Evolutionary conservation across 2,113 vertebrate species (phyloP).

Genomic region (Anguilla japonica): DNA sequence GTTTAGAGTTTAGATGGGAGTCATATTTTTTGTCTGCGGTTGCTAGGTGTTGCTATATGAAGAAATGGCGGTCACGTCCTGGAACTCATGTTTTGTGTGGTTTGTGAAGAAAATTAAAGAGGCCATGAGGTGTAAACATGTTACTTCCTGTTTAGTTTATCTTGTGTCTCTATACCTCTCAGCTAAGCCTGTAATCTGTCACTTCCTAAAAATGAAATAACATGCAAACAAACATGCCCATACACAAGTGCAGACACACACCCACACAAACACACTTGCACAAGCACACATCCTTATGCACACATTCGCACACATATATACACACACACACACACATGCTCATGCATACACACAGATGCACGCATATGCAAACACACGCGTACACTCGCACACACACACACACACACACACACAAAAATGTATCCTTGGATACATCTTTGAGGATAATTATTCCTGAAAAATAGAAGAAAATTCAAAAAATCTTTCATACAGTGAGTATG

Average conservation of each 20-base stretch:
- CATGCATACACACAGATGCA: constrained; percentile 13
- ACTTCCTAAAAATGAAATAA: too few species aligned
- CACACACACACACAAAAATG: neutral
- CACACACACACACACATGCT: neutral
- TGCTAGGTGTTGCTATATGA: neutral
- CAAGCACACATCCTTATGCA: constrained; percentile 37
- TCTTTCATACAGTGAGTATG: neutral
- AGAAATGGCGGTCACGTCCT: neutral
- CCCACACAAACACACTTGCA: neutral
- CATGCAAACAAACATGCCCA: neutral
- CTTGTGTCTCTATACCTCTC: neutral
- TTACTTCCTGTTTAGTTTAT: neutral
- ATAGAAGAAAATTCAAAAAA: neutral
- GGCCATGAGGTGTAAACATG: neutral
- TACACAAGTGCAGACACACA: constrained; percentile 40
- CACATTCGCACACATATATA: constrained; percentile 6
- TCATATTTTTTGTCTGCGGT: neutral
- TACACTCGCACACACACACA: neutral
- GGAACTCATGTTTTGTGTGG: neutral
- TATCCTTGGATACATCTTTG: neutral
- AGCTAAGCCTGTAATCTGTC: neutral
- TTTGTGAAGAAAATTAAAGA: neutral
- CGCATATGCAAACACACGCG: neutral
- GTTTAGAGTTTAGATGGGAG: neutral
- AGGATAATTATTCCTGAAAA: neutral